Base-by-base conservation (phyloP, 2,797 vertebrate species). In the Austrolebias charrua region DNA sequence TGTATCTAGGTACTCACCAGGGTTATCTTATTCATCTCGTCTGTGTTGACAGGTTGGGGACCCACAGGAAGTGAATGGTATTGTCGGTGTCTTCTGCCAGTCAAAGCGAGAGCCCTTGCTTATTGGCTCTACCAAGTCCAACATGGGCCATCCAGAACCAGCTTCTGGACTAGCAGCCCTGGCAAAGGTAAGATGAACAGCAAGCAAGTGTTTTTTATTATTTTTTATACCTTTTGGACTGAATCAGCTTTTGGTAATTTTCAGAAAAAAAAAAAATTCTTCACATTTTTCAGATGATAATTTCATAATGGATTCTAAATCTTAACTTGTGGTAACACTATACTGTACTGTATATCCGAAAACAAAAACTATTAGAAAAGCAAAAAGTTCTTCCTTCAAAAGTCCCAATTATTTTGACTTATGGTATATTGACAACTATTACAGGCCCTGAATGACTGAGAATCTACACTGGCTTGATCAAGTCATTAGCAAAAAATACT, bases 91-190 rank as follows among this genome's bases (percentile, higher is more conserved):
- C 13, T 94, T 99, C 80, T 98, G 95, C 60, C 53, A 91, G 9
- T 80, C 85, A 45, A 71, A 91, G 62, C 87, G 87, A 70, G 87
- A 91, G 0, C 95, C 96, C 0, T 81, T 99, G 81, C 89, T 98
- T 65, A 91, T 99, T 5, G 98, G 98, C 43, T 98, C 98, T 72
- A 95, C 94, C 55, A 99, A 99, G 85, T 98, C 98, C 54, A 99
- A 99, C 88, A 99, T 99, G 97, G 98, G 98, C 20, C 97, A 99
- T 65, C 91, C 97, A 1, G 97, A 99, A 83, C 95, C 96, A 0
- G 97, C 96, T 6, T 96, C 98, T 0, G 98, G 98, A 42, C 92
- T 99, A 55, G 93, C 94, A 6, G 96, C 94, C 0, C 87, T 99
- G 61, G 90, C 92, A 51, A 99, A 99, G 94, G 98, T 96, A 79